Evolutionary conservation across 2,888 invertebrate genomes (phyloP).

Genomic region (Acronicta aceris): DNA sequence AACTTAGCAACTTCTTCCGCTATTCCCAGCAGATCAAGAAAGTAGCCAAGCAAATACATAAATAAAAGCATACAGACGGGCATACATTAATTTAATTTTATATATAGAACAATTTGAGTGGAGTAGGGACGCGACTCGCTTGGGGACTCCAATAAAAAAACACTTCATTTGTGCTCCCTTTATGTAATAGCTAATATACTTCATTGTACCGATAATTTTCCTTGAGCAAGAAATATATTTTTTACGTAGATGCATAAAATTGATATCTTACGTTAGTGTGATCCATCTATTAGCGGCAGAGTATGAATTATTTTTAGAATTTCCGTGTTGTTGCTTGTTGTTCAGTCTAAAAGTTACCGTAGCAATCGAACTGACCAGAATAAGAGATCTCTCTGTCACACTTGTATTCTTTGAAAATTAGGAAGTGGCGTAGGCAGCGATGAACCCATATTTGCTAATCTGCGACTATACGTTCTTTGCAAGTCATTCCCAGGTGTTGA

Average conservation of each 20-base stretch:
- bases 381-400: too few relatives aligned
- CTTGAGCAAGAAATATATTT: slow-evolving; percentile 23
- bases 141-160: slow-evolving; percentile 68
- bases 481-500: too few relatives aligned
- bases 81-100: slow-evolving; percentile 41
- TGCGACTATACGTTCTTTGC: too few relatives aligned
- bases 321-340: too few relatives aligned
- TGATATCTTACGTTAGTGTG: not conserved
- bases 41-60: slow-evolving; percentile 27
- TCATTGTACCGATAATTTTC: slow-evolving; percentile 57
- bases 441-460: too few relatives aligned
- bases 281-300: too few relatives aligned
- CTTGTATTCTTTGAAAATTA: too few relatives aligned
- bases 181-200: slow-evolving; percentile 58
- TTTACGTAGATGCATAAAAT: slow-evolving; percentile 1
- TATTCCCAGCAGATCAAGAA: slow-evolving; percentile 10
- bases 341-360: too few relatives aligned
- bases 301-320: too few relatives aligned
- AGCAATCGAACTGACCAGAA: too few relatives aligned
- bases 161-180: slow-evolving; percentile 65
- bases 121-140: slow-evolving; percentile 47
- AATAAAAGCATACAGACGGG: slow-evolving; percentile 38
- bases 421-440: too few relatives aligned
- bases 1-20: not conserved
- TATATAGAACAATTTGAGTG: slow-evolving; percentile 52